Base-by-base conservation (phyloP, 2,113 vertebrate species). In the Corydoras sp. region DNA sequence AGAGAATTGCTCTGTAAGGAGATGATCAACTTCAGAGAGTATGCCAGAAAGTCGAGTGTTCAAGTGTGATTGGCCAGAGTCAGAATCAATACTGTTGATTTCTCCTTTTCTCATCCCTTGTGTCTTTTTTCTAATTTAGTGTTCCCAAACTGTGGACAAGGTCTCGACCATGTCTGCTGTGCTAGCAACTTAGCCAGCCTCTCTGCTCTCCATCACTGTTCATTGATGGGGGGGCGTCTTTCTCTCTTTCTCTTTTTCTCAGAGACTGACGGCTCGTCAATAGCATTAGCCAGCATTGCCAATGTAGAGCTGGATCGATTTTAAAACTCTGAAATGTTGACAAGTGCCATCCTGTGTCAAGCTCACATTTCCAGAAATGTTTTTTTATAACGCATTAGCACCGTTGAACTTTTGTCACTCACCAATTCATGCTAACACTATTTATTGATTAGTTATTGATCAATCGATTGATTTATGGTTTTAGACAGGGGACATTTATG, bases 201-300 rank as follows among this genome's bases (percentile, higher is more conserved):
- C 81, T 79, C 80, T 65, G 77, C 88, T 87, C 86, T 95, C 92
- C 90, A 95, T 95, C 94, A 94, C 90, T 95, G 92, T 93, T 92
- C 91, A 91, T 86, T 85, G 86, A 89, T 85, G 89, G 86, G 81
- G 81, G 90, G 85, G 54, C 54, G 69, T 51, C 84, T 81, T 82
- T 78, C 81, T 80, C 71, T 79, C 79, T 61, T 54, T 54, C 76
- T 80, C 79, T 77, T 81, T 74, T 78, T 80, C 87, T 87, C 85
- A 80, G 92, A 92, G 91, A 94, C 90, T 92, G 94, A 99, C 96
- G 92, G 91, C 91, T 98, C 85, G 84, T 98, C 95, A 93, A 99
- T 99, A 98, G 92, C 94, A 95, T 96, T 98, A 97, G 92, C 92
- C 91, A 92, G 92, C 92, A 93, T 90, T 94, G 93, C 82, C 86